phyloP scores from a whole-genome alignment of 2,888 invertebrate genomes.

The Rutpela maculata region DNA sequence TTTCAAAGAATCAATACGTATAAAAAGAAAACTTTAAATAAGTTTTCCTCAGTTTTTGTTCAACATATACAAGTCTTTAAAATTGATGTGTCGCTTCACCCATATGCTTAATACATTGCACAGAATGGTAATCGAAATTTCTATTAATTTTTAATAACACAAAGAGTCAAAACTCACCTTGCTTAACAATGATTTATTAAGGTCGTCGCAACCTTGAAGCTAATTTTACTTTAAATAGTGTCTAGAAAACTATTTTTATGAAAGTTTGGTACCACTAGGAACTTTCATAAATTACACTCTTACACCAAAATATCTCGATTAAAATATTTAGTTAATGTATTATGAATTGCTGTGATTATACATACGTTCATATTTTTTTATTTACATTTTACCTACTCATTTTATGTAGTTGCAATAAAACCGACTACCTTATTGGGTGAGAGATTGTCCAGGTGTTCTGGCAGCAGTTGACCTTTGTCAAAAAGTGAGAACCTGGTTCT shows the following conservation, averaged over 20 bases:
- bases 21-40: neutral
- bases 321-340: too few species aligned
- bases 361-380: too few species aligned
- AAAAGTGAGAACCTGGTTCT: too few species aligned
- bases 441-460: too few species aligned
- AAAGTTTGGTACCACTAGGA: neutral
- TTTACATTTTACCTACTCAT: too few species aligned
- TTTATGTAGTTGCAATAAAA: too few species aligned
- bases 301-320: too few species aligned
- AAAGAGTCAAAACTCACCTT: neutral
- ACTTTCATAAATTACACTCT: too few species aligned
- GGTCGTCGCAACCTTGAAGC: neutral
- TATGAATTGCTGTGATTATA: too few species aligned
- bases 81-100: neutral
- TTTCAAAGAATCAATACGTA: neutral
- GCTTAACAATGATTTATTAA: neutral
- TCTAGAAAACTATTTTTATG: neutral
- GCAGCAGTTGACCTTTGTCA: too few species aligned
- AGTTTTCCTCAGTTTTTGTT: neutral
- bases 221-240: neutral
- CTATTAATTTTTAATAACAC: constrained; percentile 5
- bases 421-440: too few species aligned
- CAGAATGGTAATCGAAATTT: neutral
- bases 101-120: neutral
- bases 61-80: neutral